Evolutionary conservation across 2,113 vertebrate genomes (phyloP), one percentile per base, ranked within the genome.

Genomic region (Pygoscelis antarcticus): DNA sequence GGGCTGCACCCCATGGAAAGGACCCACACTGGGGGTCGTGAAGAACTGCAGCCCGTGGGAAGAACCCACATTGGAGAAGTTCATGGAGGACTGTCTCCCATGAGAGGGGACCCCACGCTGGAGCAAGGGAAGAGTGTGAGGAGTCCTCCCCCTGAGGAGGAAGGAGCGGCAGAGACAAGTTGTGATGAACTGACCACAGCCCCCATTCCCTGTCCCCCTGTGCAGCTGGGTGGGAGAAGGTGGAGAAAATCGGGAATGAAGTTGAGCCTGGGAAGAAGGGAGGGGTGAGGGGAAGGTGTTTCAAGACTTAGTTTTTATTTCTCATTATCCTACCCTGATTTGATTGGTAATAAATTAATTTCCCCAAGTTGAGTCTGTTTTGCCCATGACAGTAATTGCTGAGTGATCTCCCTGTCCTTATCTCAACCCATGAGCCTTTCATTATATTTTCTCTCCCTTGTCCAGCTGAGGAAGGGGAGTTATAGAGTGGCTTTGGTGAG

Each of bases 381-480:
- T 76, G 8, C 17, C 8, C 11, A 2, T 66, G 46, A 25, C 3
- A 2, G 9, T 61, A 18, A 46, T 13, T 32, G 23, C 6, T 47
- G 9, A 22, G 19, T 47, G 6, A 32, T 51, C 6, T 42, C 20
- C 13, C 23, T 47, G 65, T 40, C n/a, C 22, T 27, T 65, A 60
- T 30, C 30, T 40, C 3, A 6, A 49, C 20, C 27, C 8, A 18
- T 1, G 10, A 79, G 8, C 7, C 15, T 83, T 83, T 60, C 16
- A 3, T n/a, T 52, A 5, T 4, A 1, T 6, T 47, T 60, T 47
- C 9, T 21, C 6, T 54, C 2, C 18, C 20, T 7, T 74, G n/a
- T 54, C 22, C 16, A 72, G 42, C 5, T 62, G 16, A 51, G 20
- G 29, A 51, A 2, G 10, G 3, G 13, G 25, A 70, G n/a, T 58